phyloP scores from a whole-genome alignment of 2,888 invertebrate genomes.

The Acleris cristana region DNA sequence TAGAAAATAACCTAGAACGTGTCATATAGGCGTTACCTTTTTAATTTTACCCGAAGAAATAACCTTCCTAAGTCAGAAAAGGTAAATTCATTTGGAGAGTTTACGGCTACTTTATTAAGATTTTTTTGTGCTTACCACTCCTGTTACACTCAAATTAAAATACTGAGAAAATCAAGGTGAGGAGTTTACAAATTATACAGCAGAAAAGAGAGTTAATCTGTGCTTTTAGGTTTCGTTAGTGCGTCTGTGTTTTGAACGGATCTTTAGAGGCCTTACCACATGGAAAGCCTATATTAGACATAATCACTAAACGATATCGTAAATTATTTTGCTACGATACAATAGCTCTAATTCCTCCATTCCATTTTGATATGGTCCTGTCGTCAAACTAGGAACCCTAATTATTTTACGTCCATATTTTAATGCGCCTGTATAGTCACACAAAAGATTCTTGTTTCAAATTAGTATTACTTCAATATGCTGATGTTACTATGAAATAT shows the following conservation, averaged over 20 bases:
- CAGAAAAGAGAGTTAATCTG: neutral
- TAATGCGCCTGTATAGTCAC: too few species aligned
- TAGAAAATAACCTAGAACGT: neutral
- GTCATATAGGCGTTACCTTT: neutral
- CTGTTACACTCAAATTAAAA: slow-evolving; percentile 25
- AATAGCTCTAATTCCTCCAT: too few species aligned
- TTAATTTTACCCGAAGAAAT: slow-evolving; percentile 1
- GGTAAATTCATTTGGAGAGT: slow-evolving; percentile 3
- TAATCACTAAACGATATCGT: too few species aligned
- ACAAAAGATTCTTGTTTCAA: too few species aligned
- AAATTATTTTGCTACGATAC: too few species aligned
- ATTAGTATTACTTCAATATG: too few species aligned
- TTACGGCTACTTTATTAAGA: slow-evolving; percentile 1
- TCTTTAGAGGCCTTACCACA: too few species aligned
- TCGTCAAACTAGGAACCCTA: too few species aligned
- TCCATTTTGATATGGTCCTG: too few species aligned
- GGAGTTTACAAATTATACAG: slow-evolving; percentile 13
- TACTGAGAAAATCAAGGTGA: neutral
- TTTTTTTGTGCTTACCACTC: slow-evolving; percentile 4
- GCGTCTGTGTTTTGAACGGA: neutral
- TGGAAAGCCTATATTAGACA: too few species aligned
- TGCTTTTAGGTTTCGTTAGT: neutral
- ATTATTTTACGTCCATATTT: too few species aligned
- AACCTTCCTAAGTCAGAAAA: neutral
- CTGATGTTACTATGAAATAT: too few species aligned